Evolutionary conservation across 2,888 invertebrate genomes (phyloP).

Genomic region (Auanema sp.): DNA sequence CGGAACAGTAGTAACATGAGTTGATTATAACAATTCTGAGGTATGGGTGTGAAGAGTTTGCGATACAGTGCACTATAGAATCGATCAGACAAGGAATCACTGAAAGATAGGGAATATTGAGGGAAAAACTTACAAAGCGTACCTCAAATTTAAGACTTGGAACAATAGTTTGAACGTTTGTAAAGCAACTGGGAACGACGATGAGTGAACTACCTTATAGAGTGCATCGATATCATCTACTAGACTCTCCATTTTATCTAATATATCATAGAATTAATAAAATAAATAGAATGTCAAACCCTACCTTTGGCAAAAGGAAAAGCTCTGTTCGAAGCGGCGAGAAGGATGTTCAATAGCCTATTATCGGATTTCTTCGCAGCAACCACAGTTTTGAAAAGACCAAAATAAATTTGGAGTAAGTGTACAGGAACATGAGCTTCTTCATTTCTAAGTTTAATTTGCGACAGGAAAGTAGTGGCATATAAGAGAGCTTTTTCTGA

Average conservation of each 20-base stretch:
- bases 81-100: constrained; percentile 67
- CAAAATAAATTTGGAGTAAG: constrained; percentile 87
- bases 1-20: constrained; percentile 46
- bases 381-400: constrained; percentile 81
- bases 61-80: constrained; percentile 84
- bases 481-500: constrained; percentile 86
- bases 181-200: constrained; percentile 75
- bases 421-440: constrained; percentile 70
- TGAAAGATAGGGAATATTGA: constrained; percentile 26
- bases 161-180: constrained; percentile 73
- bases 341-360: constrained; percentile 80
- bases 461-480: constrained; percentile 85
- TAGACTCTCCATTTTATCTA: constrained; percentile 66
- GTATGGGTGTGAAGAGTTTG: constrained; percentile 77
- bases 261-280: constrained; percentile 5
- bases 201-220: constrained; percentile 80
- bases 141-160: constrained; percentile 69
- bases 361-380: constrained; percentile 76
- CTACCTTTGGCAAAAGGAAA: constrained; percentile 78
- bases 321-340: constrained; percentile 82
- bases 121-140: constrained; percentile 1
- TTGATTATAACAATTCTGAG: constrained; percentile 68
- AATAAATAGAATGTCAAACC: not conserved
- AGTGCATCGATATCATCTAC: constrained; percentile 76
- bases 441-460: constrained; percentile 74